Evolutionary conservation across 2,888 invertebrate species (phyloP).

Genomic region (Erebia ligea): DNA sequence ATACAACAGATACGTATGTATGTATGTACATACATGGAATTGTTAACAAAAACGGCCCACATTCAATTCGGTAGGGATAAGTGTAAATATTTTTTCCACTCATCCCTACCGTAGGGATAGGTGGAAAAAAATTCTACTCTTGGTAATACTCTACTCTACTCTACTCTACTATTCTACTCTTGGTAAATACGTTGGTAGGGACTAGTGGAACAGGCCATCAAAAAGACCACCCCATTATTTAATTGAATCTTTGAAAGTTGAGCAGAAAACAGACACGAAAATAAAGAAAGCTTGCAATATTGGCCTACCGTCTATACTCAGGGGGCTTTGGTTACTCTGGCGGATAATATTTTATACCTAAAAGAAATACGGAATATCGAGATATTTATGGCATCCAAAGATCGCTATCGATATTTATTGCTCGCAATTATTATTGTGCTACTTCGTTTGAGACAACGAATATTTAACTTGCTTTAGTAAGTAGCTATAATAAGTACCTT

Average conservation of each 20-base stretch:
- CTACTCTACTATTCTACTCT: no score
- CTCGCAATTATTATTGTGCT: not conserved
- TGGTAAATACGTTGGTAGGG: no score
- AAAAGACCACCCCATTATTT: no score
- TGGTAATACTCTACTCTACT: no score
- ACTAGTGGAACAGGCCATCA: no score
- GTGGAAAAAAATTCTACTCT: no score
- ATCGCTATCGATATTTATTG: slow-evolving; percentile 7
- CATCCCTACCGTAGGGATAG: no score
- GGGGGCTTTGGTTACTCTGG: not conserved
- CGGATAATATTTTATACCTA: slow-evolving; percentile 12
- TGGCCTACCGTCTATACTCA: not conserved
- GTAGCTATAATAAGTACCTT: not conserved
- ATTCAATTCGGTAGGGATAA: no score
- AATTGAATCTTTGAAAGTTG: not conserved
- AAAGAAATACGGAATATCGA: slow-evolving; percentile 16
- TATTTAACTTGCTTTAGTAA: slow-evolving; percentile 1
- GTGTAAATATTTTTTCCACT: no score
- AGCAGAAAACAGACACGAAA: not conserved
- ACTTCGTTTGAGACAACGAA: slow-evolving; percentile 2
- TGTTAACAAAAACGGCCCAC: no score
- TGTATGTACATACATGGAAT: no score
- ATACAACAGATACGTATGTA: no score
- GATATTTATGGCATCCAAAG: slow-evolving; percentile 13
- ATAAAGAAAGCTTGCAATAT: not conserved